Evolutionary conservation across 2,888 invertebrate species (phyloP).

Genomic region (Plusia festucae): DNA sequence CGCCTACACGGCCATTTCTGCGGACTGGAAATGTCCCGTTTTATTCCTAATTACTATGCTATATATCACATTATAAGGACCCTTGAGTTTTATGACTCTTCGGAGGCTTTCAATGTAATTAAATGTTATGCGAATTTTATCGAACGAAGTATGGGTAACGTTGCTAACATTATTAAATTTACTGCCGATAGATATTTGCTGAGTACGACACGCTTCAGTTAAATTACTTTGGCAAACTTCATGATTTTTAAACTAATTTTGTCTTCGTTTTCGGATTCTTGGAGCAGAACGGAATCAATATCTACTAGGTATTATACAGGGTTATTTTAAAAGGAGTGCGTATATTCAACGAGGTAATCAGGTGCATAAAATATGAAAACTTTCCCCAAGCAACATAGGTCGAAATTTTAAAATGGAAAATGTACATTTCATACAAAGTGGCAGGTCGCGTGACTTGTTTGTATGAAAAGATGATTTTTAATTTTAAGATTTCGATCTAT

Average conservation of each 20-base stretch:
- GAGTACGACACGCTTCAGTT: constrained; percentile 27
- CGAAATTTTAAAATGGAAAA: no score
- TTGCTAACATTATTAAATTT: constrained; percentile 33
- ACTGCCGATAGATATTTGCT: constrained; percentile 23
- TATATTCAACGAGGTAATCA: no score
- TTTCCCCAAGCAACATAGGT: no score
- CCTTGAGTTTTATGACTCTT: constrained; percentile 48
- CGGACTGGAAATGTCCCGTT: constrained; percentile 44
- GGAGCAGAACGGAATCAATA: constrained; percentile 26
- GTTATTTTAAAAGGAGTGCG: no score
- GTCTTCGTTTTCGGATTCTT: constrained; percentile 25
- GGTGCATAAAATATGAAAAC: no score
- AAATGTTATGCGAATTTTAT: constrained; percentile 50
- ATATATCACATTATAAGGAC: constrained; percentile 46
- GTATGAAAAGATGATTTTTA: no score
- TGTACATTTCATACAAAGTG: no score
- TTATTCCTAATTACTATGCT: constrained; percentile 53
- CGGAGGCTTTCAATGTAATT: constrained; percentile 38
- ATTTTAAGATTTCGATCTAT: no score
- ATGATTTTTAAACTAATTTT: constrained; percentile 31
- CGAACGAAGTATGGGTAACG: constrained; percentile 26
- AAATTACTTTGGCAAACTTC: constrained; percentile 33
- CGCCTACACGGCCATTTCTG: constrained; percentile 35
- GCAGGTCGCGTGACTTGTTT: no score
- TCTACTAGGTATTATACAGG: constrained; percentile 12